Base-by-base conservation (phyloP, 2,797 vertebrate species). In the Schizothorax lantsangensis region DNA sequence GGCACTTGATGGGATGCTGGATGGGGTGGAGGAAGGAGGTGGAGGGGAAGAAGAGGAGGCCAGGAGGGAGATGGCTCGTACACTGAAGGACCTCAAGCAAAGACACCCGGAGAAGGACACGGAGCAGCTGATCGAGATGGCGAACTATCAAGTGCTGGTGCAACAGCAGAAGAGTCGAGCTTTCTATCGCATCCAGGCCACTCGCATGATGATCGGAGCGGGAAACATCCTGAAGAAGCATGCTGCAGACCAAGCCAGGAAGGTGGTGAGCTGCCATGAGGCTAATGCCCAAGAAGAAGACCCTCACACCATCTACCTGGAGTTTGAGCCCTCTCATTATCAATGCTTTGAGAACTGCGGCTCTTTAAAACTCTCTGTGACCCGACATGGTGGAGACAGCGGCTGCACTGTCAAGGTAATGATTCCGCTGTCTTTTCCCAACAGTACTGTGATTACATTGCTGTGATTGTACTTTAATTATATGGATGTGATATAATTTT, bases 271-370 rank as follows among this genome's bases (percentile, higher is more conserved):
- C 92, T 95, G 95, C 69, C 96, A 96, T 2, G 95, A 96, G 88
- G 94, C 95, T 77, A 96, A 92, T 0, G 93, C 95, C 0, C 96
- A 96, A 79, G 96, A 97, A 81, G 96, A 97, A 81, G 96, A 96
- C 74, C 96, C 95, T 74, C 94, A 95, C 87, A 96, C 96, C 87
- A 95, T 96, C 89, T 96, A 96, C 89, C 87, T 97, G 69, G 95
- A 95, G 93, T 97, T 97, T 75, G 96, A 97, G 23, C 94, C 95
- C 0, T 95, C 94, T 3, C 95, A 95, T 89, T 97, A 97, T 90
- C 96, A 97, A 88, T 97, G 97, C 92, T 97, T 97, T 19, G 97
- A 97, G 94, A 97, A 97, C 91, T 97, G 97, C 9, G 96, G 97
- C 81, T 96, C 96, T 0, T 93, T 97, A 5, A 95, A 96, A 89